phyloP scores from a whole-genome alignment of 2,888 invertebrate species.

The Nomada goodeniana region DNA sequence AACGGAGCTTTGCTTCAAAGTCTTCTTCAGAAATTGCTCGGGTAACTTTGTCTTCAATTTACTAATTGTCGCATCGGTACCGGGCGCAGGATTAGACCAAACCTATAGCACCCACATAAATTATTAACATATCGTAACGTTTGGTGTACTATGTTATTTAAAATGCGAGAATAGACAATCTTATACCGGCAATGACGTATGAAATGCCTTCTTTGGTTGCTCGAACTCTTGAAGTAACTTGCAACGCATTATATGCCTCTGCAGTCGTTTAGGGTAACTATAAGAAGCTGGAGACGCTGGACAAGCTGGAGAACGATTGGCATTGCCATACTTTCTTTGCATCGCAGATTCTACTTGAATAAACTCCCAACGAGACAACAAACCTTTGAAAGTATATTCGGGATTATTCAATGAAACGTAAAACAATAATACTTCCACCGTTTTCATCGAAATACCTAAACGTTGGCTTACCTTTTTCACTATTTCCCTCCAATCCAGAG shows the following conservation, averaged over 20 bases:
- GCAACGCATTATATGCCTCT: slow-evolving; percentile 90
- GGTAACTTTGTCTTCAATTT: slow-evolving; percentile 86
- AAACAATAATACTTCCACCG: neutral
- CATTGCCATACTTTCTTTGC: slow-evolving; percentile 84
- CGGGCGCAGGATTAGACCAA: slow-evolving; percentile 83
- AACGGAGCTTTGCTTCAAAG: slow-evolving; percentile 87
- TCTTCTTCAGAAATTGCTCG: slow-evolving; percentile 86
- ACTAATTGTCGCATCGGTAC: slow-evolving; percentile 84
- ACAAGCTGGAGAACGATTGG: slow-evolving; percentile 77
- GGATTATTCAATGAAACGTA: neutral
- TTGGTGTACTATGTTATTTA: neutral
- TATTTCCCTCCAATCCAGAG: slow-evolving; percentile 76
- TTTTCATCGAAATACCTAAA: slow-evolving; percentile 52
- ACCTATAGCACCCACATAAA: slow-evolving; percentile 73
- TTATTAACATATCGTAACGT: neutral
- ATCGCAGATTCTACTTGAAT: slow-evolving; percentile 91
- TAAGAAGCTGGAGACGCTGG: slow-evolving; percentile 82
- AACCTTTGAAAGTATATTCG: slow-evolving; percentile 67
- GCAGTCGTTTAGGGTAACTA: slow-evolving; percentile 88
- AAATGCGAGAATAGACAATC: slow-evolving; percentile 47
- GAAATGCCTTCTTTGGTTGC: slow-evolving; percentile 87
- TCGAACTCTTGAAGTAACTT: slow-evolving; percentile 89
- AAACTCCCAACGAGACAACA: slow-evolving; percentile 93
- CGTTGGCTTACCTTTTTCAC: slow-evolving; percentile 82
- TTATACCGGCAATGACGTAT: slow-evolving; percentile 85